Evolutionary conservation across 2,797 vertebrate species (phyloP).

Genomic region (Mastacembelus armatus): DNA sequence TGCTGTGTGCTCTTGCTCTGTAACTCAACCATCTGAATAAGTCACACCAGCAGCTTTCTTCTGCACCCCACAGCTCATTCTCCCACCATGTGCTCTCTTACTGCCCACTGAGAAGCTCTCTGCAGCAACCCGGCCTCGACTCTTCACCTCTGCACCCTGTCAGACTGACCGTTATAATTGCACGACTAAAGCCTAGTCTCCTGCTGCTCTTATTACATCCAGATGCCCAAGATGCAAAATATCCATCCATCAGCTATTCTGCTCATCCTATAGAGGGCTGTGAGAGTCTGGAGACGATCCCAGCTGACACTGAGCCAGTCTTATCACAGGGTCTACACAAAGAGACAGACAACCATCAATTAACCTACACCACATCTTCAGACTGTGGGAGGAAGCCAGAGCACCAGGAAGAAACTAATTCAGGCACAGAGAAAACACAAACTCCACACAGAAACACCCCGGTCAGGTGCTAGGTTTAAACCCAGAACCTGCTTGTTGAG

Average conservation of each 20-base stretch:
- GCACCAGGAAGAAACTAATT: no score
- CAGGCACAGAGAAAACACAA: not conserved
- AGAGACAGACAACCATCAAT: no score
- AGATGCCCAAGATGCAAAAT: not conserved
- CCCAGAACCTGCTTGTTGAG: no score
- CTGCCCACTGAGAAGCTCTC: not conserved
- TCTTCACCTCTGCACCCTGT: constrained; percentile 5
- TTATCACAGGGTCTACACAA: no score
- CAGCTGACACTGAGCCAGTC: no score
- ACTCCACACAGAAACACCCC: constrained; percentile 32
- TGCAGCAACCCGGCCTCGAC: not conserved
- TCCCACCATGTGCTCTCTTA: constrained; percentile 9
- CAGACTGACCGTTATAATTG: constrained; percentile 35
- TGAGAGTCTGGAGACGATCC: no score
- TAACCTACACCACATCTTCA: no score
- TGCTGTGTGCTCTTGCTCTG: constrained; percentile 7
- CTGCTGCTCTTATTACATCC: not conserved
- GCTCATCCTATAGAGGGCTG: no score
- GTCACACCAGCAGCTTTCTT: not conserved
- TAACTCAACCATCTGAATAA: not conserved
- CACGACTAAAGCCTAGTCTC: constrained; percentile 2
- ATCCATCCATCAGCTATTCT: no score
- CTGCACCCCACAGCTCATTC: not conserved
- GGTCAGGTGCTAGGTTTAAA: no score
- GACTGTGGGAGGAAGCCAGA: no score